Percentiles rank a stretch among this genome's conserved stretches.
These are phyloP conservation scores for Python bivittatus DNA, from an alignment of 2,113 vertebrate genomes.

Conservation along the genomic window DNA sequence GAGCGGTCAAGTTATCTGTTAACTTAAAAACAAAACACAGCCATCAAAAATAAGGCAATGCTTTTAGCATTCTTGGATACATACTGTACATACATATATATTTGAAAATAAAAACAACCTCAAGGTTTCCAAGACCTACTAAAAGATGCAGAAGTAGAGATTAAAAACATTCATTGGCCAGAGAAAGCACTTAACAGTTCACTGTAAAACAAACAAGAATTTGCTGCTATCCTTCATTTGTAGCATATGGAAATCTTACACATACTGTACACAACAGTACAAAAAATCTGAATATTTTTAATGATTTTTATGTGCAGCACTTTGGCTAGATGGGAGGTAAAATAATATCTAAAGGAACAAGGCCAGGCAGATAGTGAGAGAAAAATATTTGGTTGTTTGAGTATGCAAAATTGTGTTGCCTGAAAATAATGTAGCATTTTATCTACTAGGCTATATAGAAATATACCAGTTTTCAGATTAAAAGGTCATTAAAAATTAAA, in stretches of 20 bases:
- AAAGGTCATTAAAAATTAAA: neutral
- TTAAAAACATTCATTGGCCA: neutral
- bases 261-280: neutral
- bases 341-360: neutral
- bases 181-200: neutral
- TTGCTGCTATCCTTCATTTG: neutral
- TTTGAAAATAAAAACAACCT: neutral
- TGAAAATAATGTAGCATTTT: neutral
- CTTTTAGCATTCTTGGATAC: neutral
- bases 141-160: neutral
- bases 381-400: neutral
- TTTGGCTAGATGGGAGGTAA: neutral
- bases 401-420: neutral
- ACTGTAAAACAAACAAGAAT: neutral
- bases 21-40: neutral
- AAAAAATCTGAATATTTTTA: neutral
- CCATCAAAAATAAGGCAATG: neutral
- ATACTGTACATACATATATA: neutral
- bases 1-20: neutral
- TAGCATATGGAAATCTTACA: neutral
- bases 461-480: neutral
- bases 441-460: neutral
- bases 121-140: neutral
- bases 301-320: neutral
- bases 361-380: neutral